Base-by-base conservation (phyloP, 2,113 vertebrate genomes). In the Gopherus flavomarginatus region DNA sequence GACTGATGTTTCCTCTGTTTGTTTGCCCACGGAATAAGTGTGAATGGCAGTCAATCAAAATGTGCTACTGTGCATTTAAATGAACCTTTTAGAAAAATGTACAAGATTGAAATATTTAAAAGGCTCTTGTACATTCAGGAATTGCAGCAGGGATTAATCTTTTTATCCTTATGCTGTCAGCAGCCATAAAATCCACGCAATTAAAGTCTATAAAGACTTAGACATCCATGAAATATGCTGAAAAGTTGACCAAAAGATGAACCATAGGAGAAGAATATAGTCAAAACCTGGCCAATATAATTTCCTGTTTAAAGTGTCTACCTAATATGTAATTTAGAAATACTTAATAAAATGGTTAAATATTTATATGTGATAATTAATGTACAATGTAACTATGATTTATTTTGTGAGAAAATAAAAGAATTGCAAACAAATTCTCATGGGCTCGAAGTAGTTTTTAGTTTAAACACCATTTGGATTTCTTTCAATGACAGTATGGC, bases 81-180 rank as follows among this genome's bases (percentile, higher is more conserved):
- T 90, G 85, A 89, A 82, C 78, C 24, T 85, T 83, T 96, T 90
- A 10, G 24, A 96, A 89, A 97, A 93, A 96, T 87, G 14, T 94
- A 84, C 13, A 83, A 31, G 85, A 89, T 1, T 91, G 59, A 96
- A 91, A 95, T 6, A 9, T 94, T 96, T 87, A 93, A 95, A 96
- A 96, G 72, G 47, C 13, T 1, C 82, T 92, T 24, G 86, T 81
- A 89, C 31, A 83, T 91, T 95, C 90, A 85, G 90, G 79, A 95
- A 96, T 65, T 82, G 29, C 29, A 86, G 19, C 88, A 91, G 91
- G 94, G 50, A 89, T 93, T 93, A 96, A 95, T 89, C 75, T 65
- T 94, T 90, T 90, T 89, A 82, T 2, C 1, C 10, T 95, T 85
- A 79, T 81, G 91, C 89, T 94, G 91, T n/a, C 75, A 95, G 50